A percentile compares a stretch with the other conserved stretches of the same genome.
Conservation (phyloP, 1,140 invertebrate genomes). For the Drosophila orena region DNA sequence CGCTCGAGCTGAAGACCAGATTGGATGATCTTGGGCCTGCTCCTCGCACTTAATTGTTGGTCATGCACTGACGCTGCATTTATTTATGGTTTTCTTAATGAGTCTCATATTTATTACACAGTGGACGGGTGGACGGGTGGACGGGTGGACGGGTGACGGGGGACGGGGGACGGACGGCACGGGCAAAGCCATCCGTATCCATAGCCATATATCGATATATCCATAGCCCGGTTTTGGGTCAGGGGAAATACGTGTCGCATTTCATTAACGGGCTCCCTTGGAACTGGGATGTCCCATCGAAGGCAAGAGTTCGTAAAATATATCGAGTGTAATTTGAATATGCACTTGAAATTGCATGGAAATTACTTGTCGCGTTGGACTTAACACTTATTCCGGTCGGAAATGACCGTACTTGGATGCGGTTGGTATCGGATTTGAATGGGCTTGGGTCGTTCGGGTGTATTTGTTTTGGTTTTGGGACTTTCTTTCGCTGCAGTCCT, state of each 20-base stretch:
- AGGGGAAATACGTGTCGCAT: conserved; percentile 80
- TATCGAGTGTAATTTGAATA: conserved; percentile 77
- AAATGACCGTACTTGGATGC: conserved; percentile 62
- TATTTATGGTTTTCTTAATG: conserved; percentile 83
- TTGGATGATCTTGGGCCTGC: conserved; percentile 69
- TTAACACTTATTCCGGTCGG: conserved; percentile 74
- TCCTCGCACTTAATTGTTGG: conserved; percentile 78
- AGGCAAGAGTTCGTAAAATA: conserved; percentile 62
- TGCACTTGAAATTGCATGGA: conserved; percentile 79
- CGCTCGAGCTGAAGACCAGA: conserved; percentile 28
- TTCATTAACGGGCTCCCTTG: conserved; percentile 71
- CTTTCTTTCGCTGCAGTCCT: conserved; percentile 15
- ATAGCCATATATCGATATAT: conserved; percentile 20
- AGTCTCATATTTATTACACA: conserved; percentile 83
- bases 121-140: conserved; percentile 29
- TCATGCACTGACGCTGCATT: conserved; percentile 81
- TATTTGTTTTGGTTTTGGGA: conserved; percentile 64
- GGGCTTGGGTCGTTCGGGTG: conserved; percentile 25
- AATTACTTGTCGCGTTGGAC: conserved; percentile 72
- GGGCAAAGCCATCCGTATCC: conserved; percentile 38
- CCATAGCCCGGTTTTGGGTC: conserved; percentile 36
- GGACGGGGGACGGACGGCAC: conserved; percentile 54
- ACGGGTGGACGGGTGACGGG: too few species aligned
- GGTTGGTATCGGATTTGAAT: conserved; percentile 45
- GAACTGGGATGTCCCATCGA: conserved; percentile 42